A percentile compares a stretch with the other conserved stretches of the same genome.
Conservation (phyloP, 2,113 vertebrate genomes). For the Caloenas nicobarica region DNA sequence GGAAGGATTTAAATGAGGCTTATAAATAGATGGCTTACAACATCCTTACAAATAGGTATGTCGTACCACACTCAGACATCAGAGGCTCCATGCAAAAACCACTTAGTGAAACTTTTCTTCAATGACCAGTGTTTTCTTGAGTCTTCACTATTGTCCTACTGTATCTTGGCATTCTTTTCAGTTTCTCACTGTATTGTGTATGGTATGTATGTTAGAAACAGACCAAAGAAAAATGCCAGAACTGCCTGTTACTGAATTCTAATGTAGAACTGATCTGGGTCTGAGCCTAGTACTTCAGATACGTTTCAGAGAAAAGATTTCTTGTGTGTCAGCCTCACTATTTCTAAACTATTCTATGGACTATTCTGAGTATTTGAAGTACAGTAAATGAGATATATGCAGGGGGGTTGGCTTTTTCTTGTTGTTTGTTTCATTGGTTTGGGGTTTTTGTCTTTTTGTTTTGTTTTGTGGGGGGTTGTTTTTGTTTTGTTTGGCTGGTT, state of each 20-base stretch:
- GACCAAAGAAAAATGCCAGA: background rate
- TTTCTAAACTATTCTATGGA: background rate
- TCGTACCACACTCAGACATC: too few relatives aligned
- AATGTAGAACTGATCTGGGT: background rate
- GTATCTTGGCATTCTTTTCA: background rate
- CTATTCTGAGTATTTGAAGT: background rate
- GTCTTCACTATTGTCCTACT: background rate
- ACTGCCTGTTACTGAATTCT: background rate
- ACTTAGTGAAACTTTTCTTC: background rate
- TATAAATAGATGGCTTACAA: background rate
- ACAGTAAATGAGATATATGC: background rate
- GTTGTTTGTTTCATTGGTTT: too few relatives aligned
- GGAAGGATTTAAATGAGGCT: background rate
- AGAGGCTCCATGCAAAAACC: background rate
- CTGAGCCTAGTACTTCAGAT: background rate
- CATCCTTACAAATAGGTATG: background rate
- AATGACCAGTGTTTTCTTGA: background rate
- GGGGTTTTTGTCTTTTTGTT: too few relatives aligned
- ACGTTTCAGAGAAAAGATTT: background rate
- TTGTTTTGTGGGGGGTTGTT: too few relatives aligned
- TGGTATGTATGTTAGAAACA: background rate
- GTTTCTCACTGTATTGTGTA: background rate
- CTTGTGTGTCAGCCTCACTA: background rate
- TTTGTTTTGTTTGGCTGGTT: too few relatives aligned
- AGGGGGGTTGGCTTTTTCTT: too few relatives aligned